phyloP scores from a whole-genome alignment of 2,113 vertebrate genomes.

The Trichomycterus rosablanca region DNA sequence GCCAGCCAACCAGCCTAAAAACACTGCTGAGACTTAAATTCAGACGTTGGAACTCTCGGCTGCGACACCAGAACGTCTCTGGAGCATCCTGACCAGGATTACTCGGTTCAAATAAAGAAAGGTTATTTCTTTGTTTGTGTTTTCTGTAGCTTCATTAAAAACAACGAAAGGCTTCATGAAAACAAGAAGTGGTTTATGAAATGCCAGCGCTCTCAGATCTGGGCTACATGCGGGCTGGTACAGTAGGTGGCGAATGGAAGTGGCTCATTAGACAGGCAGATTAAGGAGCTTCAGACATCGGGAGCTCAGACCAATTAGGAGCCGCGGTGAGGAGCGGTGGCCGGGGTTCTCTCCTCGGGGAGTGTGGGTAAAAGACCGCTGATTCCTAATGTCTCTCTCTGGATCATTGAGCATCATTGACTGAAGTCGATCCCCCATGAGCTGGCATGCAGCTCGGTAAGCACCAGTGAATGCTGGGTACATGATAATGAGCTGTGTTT shows the following conservation, averaged over 20 bases:
- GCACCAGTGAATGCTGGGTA: not conserved
- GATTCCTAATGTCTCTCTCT: conserved; percentile 4
- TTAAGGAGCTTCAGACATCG: too few species aligned
- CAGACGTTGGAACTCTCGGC: too few species aligned
- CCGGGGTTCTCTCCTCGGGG: not conserved
- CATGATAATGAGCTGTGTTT: not conserved
- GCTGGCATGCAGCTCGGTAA: not conserved
- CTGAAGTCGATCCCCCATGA: not conserved
- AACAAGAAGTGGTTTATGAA: too few species aligned
- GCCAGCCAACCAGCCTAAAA: too few species aligned
- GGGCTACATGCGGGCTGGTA: not conserved
- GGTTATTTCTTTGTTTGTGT: too few species aligned
- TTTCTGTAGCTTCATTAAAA: too few species aligned
- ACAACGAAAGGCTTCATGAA: too few species aligned
- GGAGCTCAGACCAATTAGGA: conserved; percentile 10
- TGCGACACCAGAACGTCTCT: too few species aligned
- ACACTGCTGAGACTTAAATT: too few species aligned
- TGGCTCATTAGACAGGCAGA: not conserved
- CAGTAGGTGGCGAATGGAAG: conserved; percentile 2
- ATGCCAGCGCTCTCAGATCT: too few species aligned
- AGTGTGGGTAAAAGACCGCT: not conserved
- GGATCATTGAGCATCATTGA: conserved; percentile 2
- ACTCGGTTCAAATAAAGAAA: too few species aligned
- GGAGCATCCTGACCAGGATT: too few species aligned
- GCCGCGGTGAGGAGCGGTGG: not conserved